Base-by-base conservation (phyloP, 2,797 vertebrate genomes). In the Gambelia wislizenii region DNA sequence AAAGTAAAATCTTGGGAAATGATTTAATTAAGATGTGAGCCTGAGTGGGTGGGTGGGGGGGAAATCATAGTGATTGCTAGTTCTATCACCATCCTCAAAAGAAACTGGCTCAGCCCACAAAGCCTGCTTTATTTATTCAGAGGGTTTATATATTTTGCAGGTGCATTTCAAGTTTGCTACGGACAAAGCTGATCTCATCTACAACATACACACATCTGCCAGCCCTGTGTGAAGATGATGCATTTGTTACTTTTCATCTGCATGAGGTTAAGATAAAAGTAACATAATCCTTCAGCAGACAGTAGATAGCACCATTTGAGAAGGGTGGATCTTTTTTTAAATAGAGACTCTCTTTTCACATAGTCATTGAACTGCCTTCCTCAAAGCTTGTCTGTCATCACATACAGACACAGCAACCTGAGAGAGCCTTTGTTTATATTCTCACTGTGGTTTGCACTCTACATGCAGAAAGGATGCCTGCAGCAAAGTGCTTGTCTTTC, bases 261-360 rank as follows among this genome's bases (percentile, higher is more conserved):
- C 64, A 30, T 52, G 69, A 93, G n/a, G 67, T 93, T 87, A 85
- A 67, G 67, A 83, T 92, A 91, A 92, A 92, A 92, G 84, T 91
- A 90, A 89, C 0, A 3, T 82, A 87, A 92, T 83, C 36, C 64
- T 87, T 77, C 85, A n/a, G 74, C n/a, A 87, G 85, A 87, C 25
- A 92, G 90, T 94, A 92, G 72, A 83, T 44, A 92, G 2, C 69
- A 20, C 25, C 30, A 1, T 87, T 92, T 78, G 56, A 92, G 82
- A 83, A 42, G 16, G 76, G 20, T 79, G 59, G 70, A 87, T 90
- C 89, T 84, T 87, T 74, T n/a, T 36, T 36, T 4, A 22, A 61
- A 83, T 33, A 67, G 59, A 90, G 22, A 14, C 33, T 59, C 83
- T 8, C 33, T 82, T 91, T 90, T 88, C 67, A 12, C 33, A 14